These are phyloP conservation scores for Rotaria socialis DNA, from an alignment of 2,888 invertebrate genomes.

Conservation along the genomic window DNA sequence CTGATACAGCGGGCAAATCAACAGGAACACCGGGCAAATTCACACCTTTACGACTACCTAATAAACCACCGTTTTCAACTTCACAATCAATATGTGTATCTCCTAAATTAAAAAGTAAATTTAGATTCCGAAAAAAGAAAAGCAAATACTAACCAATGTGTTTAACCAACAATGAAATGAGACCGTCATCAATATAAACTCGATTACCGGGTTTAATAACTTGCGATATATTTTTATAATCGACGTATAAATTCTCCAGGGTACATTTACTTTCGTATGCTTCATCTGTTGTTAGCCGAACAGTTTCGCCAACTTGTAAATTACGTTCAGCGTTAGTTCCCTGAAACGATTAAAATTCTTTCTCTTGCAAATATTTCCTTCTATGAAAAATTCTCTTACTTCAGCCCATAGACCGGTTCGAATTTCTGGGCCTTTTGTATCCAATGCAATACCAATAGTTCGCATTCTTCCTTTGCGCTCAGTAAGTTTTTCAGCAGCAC, in stretches of 20 bases:
- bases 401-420: constrained; percentile 88
- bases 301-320: constrained; percentile 74
- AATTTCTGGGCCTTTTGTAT: constrained; percentile 97
- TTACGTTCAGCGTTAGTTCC: constrained; percentile 83
- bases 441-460: constrained; percentile 87
- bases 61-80: constrained; percentile 87
- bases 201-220: constrained; percentile 66
- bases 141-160: constrained; percentile 64
- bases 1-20: constrained; percentile 91
- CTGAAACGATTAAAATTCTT: constrained; percentile 59
- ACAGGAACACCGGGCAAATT: constrained; percentile 91
- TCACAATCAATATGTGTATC: constrained; percentile 69
- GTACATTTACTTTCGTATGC: constrained; percentile 73
- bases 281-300: constrained; percentile 78
- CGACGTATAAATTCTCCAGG: constrained; percentile 73
- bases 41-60: constrained; percentile 91
- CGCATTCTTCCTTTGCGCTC: constrained; percentile 56
- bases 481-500: constrained; percentile 70
- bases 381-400: constrained; percentile 62
- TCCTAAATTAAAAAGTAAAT: constrained; percentile 55
- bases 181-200: constrained; percentile 89
- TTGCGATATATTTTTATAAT: constrained; percentile 88
- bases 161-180: constrained; percentile 82
- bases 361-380: neutral
- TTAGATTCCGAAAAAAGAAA: too few relatives aligned